Base-by-base conservation (phyloP, 2,888 invertebrate species). In the Erebia epiphron region DNA sequence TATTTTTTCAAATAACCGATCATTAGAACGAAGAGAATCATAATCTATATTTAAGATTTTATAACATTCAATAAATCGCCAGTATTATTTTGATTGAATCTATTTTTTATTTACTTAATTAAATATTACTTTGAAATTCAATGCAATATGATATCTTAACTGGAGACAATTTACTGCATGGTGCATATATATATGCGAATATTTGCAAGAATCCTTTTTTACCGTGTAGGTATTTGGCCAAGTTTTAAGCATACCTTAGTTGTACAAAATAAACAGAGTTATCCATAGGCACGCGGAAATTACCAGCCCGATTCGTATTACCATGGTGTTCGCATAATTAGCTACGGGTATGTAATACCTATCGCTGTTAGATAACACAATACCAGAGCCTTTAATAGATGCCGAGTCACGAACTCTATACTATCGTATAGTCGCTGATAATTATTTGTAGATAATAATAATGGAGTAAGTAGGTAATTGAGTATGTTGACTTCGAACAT, bases 321-420 rank as follows among this genome's bases (percentile, higher is more conserved):
- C 88, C 85, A 85, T 84, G 83, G 86, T 84, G 85, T 86, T 82
- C 83, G 86, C 87, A 86, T 89, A 89, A 90, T 90, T 88, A 90
- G 87, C 86, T 80, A 79, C 14, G 9, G 54, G 78, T 80, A 21
- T 41, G 79, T 79, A 80, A 82, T 81, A 84, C 84, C 82, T 81
- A 84, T 83, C 82, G 84, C 84, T 83, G 86, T 90, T 89, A 86
- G 88, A 89, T 88, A 86, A 86, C 86, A 87, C 86, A 88, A 91
- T 90, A 90, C 90, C 90, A 90, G 86, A 86, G 82, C 82, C 83
- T 84, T 83, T 85, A 86, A 86, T 84, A 80, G 86, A 89, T 90
- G 90, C 90, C 86, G 85, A 90, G 90, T 88, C 90, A 91, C 90
- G 90, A 87, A 88, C 90, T 81, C 58, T 43, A 21, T 43, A 46